Conservation (phyloP, 2,113 vertebrate genomes). For the Corythaixoides concolor region DNA sequence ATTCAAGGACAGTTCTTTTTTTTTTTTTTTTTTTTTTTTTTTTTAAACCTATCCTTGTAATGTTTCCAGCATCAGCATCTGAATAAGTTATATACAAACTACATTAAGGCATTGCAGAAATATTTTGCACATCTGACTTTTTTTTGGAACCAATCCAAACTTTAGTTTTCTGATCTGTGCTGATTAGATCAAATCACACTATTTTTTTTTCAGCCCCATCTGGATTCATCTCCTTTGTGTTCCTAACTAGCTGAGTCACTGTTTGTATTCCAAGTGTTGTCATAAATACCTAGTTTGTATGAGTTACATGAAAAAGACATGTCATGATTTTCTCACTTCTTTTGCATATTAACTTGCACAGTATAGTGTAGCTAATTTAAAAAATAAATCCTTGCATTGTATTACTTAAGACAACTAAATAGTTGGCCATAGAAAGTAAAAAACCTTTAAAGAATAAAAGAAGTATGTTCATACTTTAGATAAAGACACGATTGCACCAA, state of each 20-base stretch:
- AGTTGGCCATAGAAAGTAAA: not conserved
- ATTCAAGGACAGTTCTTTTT: not conserved
- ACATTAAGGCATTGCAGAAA: not conserved
- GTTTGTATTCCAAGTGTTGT: conserved; percentile 30
- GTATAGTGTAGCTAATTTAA: not conserved
- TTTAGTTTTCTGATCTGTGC: conserved; percentile 24
- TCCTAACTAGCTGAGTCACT: not conserved
- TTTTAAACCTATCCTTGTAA: not conserved
- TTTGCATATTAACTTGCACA: conserved; percentile 45
- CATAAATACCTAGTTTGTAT: conserved; percentile 28
- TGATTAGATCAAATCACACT: conserved; percentile 14
- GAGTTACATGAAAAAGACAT: conserved; percentile 33
- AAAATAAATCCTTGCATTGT: not conserved
- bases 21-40: not conserved
- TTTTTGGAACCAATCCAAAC: conserved; percentile 13
- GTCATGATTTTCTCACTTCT: conserved; percentile 19
- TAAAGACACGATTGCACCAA: not conserved
- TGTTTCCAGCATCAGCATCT: not conserved
- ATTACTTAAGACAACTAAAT: not conserved
- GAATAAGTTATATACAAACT: not conserved
- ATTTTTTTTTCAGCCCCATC: not conserved
- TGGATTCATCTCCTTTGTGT: not conserved
- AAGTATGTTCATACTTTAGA: rapidly evolving
- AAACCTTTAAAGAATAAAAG: not conserved
- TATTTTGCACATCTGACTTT: conserved; percentile 38